phyloP scores from a whole-genome alignment of 2,888 invertebrate genomes.

The Eupithecia subumbrata region DNA sequence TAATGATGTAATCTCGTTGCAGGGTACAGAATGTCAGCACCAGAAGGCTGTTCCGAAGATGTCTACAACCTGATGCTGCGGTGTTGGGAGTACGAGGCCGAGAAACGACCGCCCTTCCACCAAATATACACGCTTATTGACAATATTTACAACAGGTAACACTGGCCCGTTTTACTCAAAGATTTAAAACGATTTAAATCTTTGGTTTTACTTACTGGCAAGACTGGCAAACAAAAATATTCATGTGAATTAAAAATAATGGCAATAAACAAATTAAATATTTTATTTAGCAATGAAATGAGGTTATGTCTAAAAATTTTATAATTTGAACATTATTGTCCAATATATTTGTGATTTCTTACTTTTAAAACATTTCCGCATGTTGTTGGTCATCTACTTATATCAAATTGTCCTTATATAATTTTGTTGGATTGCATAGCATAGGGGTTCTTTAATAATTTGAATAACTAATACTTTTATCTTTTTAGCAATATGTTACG shows the following conservation, averaged over 20 bases:
- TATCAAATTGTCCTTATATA: neutral
- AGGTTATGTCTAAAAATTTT: neutral
- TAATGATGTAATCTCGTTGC: constrained; percentile 17
- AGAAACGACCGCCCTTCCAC: constrained; percentile 95
- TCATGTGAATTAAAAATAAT: neutral
- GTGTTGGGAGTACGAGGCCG: constrained; percentile 97
- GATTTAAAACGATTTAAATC: too few species aligned
- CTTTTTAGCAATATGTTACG: neutral
- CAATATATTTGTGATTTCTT: neutral
- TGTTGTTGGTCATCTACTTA: neutral
- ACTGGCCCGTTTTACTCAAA: neutral
- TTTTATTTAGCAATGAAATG: neutral
- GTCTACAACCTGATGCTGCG: constrained; percentile 95
- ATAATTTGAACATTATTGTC: neutral
- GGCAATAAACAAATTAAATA: neutral
- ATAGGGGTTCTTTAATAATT: neutral
- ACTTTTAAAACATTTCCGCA: neutral
- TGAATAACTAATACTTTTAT: neutral
- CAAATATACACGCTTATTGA: constrained; percentile 93
- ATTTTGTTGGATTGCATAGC: neutral
- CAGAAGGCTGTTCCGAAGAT: constrained; percentile 93
- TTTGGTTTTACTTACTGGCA: neutral
- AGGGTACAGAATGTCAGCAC: constrained; percentile 97
- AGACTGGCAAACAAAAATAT: neutral
- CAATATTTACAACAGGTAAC: constrained; percentile 82